Evolutionary conservation across 2,888 invertebrate genomes (phyloP).

Genomic region (Troides aeacus): DNA sequence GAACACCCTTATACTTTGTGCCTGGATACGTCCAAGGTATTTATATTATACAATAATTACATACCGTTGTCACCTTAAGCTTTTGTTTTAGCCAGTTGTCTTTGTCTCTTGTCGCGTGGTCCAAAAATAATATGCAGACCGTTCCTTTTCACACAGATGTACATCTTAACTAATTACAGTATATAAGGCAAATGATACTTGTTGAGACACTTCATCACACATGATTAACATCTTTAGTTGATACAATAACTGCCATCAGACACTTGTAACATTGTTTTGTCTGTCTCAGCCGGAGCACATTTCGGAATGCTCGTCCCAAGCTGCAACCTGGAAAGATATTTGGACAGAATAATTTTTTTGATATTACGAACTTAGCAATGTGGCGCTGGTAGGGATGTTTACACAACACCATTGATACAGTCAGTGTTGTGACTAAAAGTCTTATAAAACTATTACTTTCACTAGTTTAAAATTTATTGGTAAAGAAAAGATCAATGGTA

Average conservation of each 20-base stretch:
- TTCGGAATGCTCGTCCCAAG: slow-evolving; percentile 94
- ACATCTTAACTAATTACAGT: slow-evolving; percentile 3
- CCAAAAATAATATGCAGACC: too few species aligned
- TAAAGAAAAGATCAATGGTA: too few species aligned
- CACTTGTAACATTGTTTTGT: slow-evolving; percentile 6
- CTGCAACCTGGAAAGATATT: slow-evolving; percentile 83
- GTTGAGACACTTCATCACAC: slow-evolving; percentile 4
- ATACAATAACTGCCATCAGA: not conserved
- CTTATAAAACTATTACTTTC: too few species aligned
- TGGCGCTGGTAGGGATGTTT: not conserved
- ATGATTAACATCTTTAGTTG: not conserved
- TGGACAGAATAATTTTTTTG: not conserved
- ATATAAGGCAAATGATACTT: slow-evolving; percentile 24
- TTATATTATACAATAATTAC: not conserved
- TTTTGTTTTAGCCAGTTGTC: not conserved
- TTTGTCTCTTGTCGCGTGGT: not conserved
- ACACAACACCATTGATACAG: too few species aligned
- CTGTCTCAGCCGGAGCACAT: slow-evolving; percentile 85
- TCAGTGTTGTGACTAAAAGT: too few species aligned
- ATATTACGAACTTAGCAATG: not conserved
- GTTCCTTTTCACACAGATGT: not conserved
- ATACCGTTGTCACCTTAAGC: not conserved
- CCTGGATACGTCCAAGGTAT: not conserved
- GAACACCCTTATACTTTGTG: not conserved
- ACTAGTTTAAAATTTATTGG: too few species aligned